These are phyloP conservation scores for mouse (Mus musculus) DNA, from an alignment of 2,113 vertebrate species.

Conservation along the genomic window GRCm39 chr1:74568501-74569000, in stretches of 20 bases:
- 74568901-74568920: conserved; percentile 49
- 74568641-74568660: conserved; percentile 66
- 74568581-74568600: conserved; percentile 86
- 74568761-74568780: conserved; percentile 47
- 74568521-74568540: conserved; percentile 78
- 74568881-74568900: neutral
- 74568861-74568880: conserved; percentile 41
- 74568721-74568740: neutral
- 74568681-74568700: conserved; percentile 68
- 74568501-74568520: conserved; percentile 79
- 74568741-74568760: conserved; percentile 56
- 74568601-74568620: conserved; percentile 79
- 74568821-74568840: conserved; percentile 61
- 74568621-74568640: conserved; percentile 77
- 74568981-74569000: conserved; percentile 60
- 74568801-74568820: conserved; percentile 50
- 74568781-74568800: conserved; percentile 65
- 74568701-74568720: neutral
- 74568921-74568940: conserved; percentile 41
- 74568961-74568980: conserved; percentile 25
- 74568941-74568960: conserved; percentile 21
- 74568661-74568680: conserved; percentile 43
- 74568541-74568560: conserved; percentile 77
- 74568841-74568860: conserved; percentile 62
- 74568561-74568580: conserved; percentile 85